phyloP scores from a whole-genome alignment of 1,140 invertebrate species.

The Berghia stephanieae region DNA sequence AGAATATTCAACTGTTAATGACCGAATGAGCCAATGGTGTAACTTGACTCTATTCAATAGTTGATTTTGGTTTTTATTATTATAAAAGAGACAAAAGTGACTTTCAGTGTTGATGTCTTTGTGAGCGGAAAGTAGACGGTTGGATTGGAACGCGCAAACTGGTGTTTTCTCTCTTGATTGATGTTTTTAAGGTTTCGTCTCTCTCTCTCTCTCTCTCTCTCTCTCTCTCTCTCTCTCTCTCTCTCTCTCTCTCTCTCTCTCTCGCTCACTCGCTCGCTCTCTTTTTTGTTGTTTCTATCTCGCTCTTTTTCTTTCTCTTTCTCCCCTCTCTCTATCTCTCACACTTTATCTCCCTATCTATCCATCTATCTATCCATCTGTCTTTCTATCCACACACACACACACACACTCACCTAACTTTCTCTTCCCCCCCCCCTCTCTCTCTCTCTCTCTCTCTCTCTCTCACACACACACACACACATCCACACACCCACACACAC shows the following conservation, averaged over 20 bases:
- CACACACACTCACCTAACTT: neutral
- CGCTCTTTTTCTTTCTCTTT: neutral
- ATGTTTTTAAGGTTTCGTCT: neutral
- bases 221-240: conserved; percentile 15
- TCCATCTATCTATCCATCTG: conserved; percentile 6
- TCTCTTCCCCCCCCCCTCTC: conserved; percentile 9
- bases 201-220: conserved; percentile 13
- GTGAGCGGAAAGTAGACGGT: neutral
- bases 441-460: conserved; percentile 15
- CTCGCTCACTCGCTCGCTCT: too few species aligned
- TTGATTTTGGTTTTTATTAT: neutral
- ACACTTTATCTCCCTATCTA: neutral
- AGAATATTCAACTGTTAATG: too few species aligned
- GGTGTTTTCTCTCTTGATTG: neutral
- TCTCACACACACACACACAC: conserved; percentile 14
- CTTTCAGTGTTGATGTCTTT: neutral
- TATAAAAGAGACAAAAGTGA: neutral
- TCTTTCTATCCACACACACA: too few species aligned
- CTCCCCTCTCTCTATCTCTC: too few species aligned
- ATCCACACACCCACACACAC: neutral
- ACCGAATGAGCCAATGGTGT: too few species aligned
- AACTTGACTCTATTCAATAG: neutral
- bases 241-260: too few species aligned
- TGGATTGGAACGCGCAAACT: neutral
- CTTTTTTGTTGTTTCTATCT: neutral